Conservation (phyloP, 2,113 vertebrate species). For the Petaurus breviceps region DNA sequence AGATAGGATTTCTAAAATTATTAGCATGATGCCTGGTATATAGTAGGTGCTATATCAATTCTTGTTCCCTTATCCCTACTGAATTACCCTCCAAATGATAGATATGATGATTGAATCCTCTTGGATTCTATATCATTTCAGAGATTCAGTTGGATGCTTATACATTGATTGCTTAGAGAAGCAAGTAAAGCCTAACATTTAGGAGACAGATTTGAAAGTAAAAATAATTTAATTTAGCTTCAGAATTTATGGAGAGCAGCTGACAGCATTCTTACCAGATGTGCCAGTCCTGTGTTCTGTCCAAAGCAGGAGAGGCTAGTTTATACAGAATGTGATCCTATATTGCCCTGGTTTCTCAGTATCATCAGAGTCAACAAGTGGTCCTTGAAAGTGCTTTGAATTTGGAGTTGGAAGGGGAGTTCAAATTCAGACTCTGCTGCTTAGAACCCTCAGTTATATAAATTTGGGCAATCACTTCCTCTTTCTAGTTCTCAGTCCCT, state of each 20-base stretch:
- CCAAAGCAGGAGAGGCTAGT: neutral
- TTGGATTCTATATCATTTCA: neutral
- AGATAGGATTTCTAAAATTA: neutral
- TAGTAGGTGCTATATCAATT: neutral
- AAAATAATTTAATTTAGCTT: neutral
- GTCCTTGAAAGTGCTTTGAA: neutral
- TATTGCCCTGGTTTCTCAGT: neutral
- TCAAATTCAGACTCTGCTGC: neutral
- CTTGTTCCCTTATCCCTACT: neutral
- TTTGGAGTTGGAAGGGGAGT: neutral
- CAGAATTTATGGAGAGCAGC: accelerated
- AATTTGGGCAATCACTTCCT: neutral
- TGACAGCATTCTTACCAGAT: neutral
- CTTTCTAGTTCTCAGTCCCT: neutral
- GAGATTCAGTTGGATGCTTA: neutral
- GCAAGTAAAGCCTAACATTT: neutral
- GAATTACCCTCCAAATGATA: neutral
- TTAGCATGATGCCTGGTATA: neutral
- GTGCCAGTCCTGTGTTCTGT: neutral
- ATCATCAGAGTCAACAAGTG: neutral
- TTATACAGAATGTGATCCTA: neutral
- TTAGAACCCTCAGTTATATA: neutral
- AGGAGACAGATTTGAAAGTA: neutral
- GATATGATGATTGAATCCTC: neutral
- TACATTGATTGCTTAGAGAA: neutral